Conservation (phyloP, 2,113 vertebrate genomes). For the Coryphaenoides rupestris region DNA sequence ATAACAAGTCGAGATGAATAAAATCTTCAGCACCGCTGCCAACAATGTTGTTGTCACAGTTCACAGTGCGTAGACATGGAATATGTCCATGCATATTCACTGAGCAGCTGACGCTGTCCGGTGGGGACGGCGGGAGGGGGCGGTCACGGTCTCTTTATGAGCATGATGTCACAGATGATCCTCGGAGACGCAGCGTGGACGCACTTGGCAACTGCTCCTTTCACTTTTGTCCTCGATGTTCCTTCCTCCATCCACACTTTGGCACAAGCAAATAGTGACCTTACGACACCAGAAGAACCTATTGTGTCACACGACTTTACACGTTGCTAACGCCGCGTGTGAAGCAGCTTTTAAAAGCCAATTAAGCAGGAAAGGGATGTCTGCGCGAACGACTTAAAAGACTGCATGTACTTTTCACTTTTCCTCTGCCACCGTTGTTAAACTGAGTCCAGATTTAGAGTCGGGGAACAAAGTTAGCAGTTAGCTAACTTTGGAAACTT, state of each 20-base stretch:
- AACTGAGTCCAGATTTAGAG: neutral
- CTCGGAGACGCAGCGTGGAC: slow-evolving; percentile 31
- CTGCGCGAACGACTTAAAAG: no score
- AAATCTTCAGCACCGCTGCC: no score
- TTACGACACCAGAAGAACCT: slow-evolving; percentile 9
- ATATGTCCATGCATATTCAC: neutral
- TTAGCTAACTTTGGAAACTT: neutral
- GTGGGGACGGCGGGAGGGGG: slow-evolving; percentile 16
- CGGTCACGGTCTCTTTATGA: slow-evolving; percentile 17
- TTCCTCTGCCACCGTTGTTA: slow-evolving; percentile 1
- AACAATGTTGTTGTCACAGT: no score
- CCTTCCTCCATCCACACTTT: slow-evolving; percentile 23
- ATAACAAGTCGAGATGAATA: no score
- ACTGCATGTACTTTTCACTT: no score
- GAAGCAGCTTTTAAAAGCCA: neutral
- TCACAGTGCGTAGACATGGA: no score
- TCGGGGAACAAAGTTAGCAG: slow-evolving; percentile 3
- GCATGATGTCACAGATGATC: slow-evolving; percentile 17
- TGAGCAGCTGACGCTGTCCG: neutral
- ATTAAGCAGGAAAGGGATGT: no score
- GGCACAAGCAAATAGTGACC: slow-evolving; percentile 8
- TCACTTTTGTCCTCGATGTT: slow-evolving; percentile 51
- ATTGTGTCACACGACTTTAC: neutral
- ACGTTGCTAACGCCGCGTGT: slow-evolving; percentile 8
- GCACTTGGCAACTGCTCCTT: slow-evolving; percentile 52